These are phyloP conservation scores for Sorex maritimensis DNA, from an alignment of 2,797 vertebrate species.

Conservation along the genomic window DNA sequence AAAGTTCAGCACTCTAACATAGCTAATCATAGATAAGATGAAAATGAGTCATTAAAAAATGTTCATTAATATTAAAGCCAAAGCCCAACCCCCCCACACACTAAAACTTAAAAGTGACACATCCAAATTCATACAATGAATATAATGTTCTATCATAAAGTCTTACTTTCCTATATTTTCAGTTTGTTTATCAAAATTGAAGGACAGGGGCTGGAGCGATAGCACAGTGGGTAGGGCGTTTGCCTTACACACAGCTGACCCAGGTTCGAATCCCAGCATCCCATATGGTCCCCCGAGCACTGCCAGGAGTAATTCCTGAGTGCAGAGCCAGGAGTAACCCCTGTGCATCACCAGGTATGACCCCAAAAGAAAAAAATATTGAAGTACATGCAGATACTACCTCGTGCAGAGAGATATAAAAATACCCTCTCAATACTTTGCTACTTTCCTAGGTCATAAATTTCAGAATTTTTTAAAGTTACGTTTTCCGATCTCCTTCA, in stretches of 20 bases:
- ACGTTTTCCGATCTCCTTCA: not conserved
- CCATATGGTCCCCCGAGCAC: too few relatives aligned
- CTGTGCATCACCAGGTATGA: too few relatives aligned
- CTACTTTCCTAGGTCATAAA: slow-evolving; percentile 41
- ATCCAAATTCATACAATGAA: slow-evolving; percentile 24
- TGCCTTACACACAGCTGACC: too few relatives aligned
- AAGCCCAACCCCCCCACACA: too few relatives aligned
- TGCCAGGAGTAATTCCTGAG: too few relatives aligned
- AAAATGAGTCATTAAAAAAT: slow-evolving; percentile 55
- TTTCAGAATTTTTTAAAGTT: slow-evolving; percentile 29
- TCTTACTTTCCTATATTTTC: slow-evolving; percentile 1
- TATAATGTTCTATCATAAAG: slow-evolving; percentile 13
- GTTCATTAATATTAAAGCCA: not conserved
- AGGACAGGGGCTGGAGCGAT: not conserved
- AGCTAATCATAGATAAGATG: slow-evolving; percentile 16
- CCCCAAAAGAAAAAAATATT: too few relatives aligned
- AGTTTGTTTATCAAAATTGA: not conserved
- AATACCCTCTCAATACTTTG: not conserved
- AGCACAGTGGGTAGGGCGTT: too few relatives aligned
- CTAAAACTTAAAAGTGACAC: slow-evolving; percentile 28
- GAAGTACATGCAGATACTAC: too few relatives aligned
- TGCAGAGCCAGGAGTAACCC: too few relatives aligned
- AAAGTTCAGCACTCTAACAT: slow-evolving; percentile 19
- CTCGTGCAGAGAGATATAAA: too few relatives aligned
- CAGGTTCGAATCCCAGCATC: too few relatives aligned